A percentile compares a stretch with the other conserved stretches of the same genome.
Evolutionary conservation across 92 coral and sea anemone species (phyloP).

Genomic region (Porites rus): DNA sequence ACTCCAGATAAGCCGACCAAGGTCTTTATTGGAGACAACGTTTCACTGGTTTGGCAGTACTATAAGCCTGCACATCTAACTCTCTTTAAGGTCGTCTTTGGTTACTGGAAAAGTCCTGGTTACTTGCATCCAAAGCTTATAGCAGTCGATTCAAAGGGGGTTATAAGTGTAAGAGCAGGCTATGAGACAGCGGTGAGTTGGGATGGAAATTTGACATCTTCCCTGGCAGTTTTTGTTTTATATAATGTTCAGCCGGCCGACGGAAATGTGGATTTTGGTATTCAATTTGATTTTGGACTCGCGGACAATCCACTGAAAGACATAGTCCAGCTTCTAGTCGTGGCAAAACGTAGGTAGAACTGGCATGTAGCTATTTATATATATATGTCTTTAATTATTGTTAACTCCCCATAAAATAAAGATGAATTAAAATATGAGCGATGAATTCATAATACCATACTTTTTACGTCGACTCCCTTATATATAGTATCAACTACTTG

Average conservation of each 20-base stretch:
- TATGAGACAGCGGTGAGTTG: conserved; percentile 19
- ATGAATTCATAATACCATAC: no score
- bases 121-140: neutral
- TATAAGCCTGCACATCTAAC: neutral
- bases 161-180: neutral
- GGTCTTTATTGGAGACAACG: conserved; percentile 18
- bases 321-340: conserved; percentile 18
- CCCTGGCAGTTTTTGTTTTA: conserved; percentile 27
- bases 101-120: neutral
- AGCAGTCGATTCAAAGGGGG: conserved; percentile 1
- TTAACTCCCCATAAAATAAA: no score
- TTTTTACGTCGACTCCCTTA: no score
- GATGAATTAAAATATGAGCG: no score
- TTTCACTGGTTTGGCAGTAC: conserved; percentile 24
- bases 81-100: conserved; percentile 11
- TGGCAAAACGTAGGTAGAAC: conserved; percentile 18
- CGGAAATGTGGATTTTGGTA: neutral
- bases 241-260: conserved; percentile 13
- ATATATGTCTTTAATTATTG: no score
- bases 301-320: conserved; percentile 10
- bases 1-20: conserved; percentile 25
- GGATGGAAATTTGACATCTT: conserved; percentile 40
- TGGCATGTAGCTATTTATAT: no score
- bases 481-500: no score
- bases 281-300: conserved; percentile 24